These are phyloP conservation scores for Spodoptera litura DNA, from an alignment of 1,140 invertebrate species.

Conservation along the genomic window DNA sequence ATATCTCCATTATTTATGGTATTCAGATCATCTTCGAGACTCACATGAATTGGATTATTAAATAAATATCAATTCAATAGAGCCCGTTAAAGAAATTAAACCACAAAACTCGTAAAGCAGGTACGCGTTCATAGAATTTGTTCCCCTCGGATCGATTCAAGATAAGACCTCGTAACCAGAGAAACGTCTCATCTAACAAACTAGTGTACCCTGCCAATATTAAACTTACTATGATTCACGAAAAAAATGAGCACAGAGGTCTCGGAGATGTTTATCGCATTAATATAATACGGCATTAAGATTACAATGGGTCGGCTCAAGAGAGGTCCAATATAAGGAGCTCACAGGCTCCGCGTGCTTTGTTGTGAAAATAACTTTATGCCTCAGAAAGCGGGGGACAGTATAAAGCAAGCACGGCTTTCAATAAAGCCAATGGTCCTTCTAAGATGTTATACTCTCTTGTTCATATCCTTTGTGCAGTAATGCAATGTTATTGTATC, in stretches of 20 bases:
- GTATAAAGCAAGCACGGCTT: slow-evolving; percentile 72
- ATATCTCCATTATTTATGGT: slow-evolving; percentile 40
- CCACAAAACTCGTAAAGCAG: slow-evolving; percentile 62
- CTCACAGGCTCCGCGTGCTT: slow-evolving; percentile 73
- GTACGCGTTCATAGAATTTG: slow-evolving; percentile 69
- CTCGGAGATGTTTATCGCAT: slow-evolving; percentile 84
- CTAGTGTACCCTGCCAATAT: slow-evolving; percentile 71
- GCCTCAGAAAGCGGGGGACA: slow-evolving; percentile 71
- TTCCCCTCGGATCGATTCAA: slow-evolving; percentile 68
- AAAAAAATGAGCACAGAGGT: slow-evolving; percentile 75
- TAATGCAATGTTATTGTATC: slow-evolving; percentile 69
- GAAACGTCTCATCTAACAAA: slow-evolving; percentile 65
- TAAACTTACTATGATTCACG: slow-evolving; percentile 67
- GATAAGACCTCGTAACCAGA: slow-evolving; percentile 73
- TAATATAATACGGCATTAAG: slow-evolving; percentile 85
- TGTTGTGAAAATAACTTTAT: slow-evolving; percentile 85
- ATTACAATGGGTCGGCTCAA: slow-evolving; percentile 82
- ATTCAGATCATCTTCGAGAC: slow-evolving; percentile 39
- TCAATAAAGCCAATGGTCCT: slow-evolving; percentile 78
- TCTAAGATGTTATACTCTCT: slow-evolving; percentile 67
- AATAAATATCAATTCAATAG: slow-evolving; percentile 37
- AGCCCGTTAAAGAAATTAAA: slow-evolving; percentile 44
- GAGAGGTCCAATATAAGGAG: slow-evolving; percentile 83
- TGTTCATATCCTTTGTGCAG: slow-evolving; percentile 76
- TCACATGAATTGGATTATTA: slow-evolving; percentile 36